These are phyloP conservation scores for Bombus soroeensis DNA, from an alignment of 1,140 invertebrate genomes.

Conservation along the genomic window DNA sequence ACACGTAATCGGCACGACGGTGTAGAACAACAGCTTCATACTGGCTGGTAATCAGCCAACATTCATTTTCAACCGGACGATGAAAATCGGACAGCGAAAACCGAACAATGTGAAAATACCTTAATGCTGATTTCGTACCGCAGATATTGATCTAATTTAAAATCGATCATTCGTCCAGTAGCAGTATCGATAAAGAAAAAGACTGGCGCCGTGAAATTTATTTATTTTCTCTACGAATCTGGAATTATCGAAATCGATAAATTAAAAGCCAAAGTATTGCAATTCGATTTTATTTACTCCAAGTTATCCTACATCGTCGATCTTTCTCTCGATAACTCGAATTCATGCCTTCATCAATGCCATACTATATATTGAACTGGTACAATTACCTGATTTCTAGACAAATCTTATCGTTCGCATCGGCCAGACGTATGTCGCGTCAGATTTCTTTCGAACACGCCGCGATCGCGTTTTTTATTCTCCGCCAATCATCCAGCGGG, in stretches of 20 bases:
- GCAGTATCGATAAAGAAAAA: not conserved
- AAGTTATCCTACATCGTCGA: not conserved
- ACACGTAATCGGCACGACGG: too few relatives aligned
- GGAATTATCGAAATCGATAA: constrained; percentile 2
- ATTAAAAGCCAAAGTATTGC: not conserved
- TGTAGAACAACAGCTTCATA: too few relatives aligned
- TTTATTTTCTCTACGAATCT: not conserved
- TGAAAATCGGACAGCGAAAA: too few relatives aligned
- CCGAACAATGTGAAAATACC: too few relatives aligned
- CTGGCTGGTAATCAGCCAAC: too few relatives aligned
- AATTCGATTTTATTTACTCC: not conserved
- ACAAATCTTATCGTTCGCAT: constrained; percentile 29
- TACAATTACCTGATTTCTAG: not conserved
- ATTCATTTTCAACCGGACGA: too few relatives aligned
- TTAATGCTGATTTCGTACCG: not conserved
- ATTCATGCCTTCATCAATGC: not conserved
- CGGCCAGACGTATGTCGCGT: constrained; percentile 34
- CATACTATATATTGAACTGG: not conserved
- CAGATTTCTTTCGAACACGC: not conserved
- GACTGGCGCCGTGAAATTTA: constrained; percentile 25
- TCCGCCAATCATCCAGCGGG: not conserved
- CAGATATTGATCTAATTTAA: not conserved
- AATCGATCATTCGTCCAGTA: not conserved
- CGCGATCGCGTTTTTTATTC: constrained; percentile 8
- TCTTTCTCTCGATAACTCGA: not conserved